Conservation (phyloP, 2,888 invertebrate genomes). For the Andrena minutula region DNA sequence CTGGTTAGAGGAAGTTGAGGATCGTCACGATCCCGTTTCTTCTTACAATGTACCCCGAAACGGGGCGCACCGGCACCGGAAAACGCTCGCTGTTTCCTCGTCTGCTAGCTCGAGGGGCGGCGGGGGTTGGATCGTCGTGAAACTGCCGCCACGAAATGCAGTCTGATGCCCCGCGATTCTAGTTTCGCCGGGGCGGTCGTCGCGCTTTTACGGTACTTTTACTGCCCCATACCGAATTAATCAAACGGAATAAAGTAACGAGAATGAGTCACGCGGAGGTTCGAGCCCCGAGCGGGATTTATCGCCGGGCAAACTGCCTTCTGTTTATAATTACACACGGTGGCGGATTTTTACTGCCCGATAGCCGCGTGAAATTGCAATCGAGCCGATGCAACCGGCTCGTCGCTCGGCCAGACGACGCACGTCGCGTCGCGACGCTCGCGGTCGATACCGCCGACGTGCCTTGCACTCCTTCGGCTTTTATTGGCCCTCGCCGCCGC, state of each 20-base stretch:
- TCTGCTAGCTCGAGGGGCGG: not conserved
- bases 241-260: conserved; percentile 78
- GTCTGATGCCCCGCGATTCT: conserved; percentile 32
- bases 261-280: conserved; percentile 65
- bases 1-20: conserved; percentile 32
- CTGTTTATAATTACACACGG: conserved; percentile 71
- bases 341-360: conserved; percentile 60
- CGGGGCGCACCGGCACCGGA: conserved; percentile 39
- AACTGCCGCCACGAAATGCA: conserved; percentile 47
- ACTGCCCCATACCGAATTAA: conserved; percentile 75
- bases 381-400: conserved; percentile 11
- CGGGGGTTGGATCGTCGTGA: conserved; percentile 5
- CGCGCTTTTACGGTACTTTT: conserved; percentile 76
- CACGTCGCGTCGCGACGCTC: conserved; percentile 4
- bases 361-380: conserved; percentile 59
- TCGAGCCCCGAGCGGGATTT: conserved; percentile 65
- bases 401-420: not conserved
- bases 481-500: conserved; percentile 52
- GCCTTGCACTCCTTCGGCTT: conserved; percentile 44
- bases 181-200: conserved; percentile 24
- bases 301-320: conserved; percentile 71
- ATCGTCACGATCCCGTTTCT: conserved; percentile 37
- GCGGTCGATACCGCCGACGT: conserved; percentile 56
- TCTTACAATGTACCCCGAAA: conserved; percentile 59
- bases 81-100: conserved; percentile 30